Evolutionary conservation across 2,113 vertebrate species (phyloP), one percentile per base, ranked within the genome.

Genomic region (Triplophysa tibetana): DNA sequence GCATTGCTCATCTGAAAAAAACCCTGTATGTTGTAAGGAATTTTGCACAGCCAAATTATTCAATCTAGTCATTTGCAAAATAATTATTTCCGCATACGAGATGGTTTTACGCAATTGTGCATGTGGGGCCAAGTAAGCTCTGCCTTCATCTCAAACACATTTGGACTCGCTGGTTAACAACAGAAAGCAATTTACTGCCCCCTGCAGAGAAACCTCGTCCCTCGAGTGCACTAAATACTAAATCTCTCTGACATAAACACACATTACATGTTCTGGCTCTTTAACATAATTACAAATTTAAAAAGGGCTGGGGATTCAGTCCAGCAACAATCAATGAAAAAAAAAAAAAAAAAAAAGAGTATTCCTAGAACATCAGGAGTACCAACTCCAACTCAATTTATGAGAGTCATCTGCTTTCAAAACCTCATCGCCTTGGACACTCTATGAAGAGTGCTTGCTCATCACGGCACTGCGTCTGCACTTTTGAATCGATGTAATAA

Each of bases 131-230:
- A 64, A 70, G 81, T 41, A 60, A 72, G 70, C 26, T 68, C 21
- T 60, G 21, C 56, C 52, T 75, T 77, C 76, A 83, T 77, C 81
- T 79, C 65, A 4, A 83, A 65, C 66, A 60, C 63, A 79, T 75
- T 78, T 75, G 43, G 45, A 24, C 45, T 61, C 43, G 54, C 13
- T 61, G 4, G 54, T 72, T 60, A 64, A 79, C 70, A 26, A 69
- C 52, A 23, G 12, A n/a, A 48, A 41, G 75, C 60, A 58, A 84
- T 86, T 82, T 80, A 75, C 78, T 77, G 63, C 64, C 67, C 81
- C 58, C 68, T 21, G 54, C 10, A 17, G 54, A 73, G 48, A 60
- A 38, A 11, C 16, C 12, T 23, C n/a, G 29, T 60, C 29, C 54
- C 70, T 58, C 13, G 50, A 29, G 69, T 38, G 50, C 17, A 38